phyloP scores from a whole-genome alignment of 2,797 vertebrate species.

The Enoplosus armatus region DNA sequence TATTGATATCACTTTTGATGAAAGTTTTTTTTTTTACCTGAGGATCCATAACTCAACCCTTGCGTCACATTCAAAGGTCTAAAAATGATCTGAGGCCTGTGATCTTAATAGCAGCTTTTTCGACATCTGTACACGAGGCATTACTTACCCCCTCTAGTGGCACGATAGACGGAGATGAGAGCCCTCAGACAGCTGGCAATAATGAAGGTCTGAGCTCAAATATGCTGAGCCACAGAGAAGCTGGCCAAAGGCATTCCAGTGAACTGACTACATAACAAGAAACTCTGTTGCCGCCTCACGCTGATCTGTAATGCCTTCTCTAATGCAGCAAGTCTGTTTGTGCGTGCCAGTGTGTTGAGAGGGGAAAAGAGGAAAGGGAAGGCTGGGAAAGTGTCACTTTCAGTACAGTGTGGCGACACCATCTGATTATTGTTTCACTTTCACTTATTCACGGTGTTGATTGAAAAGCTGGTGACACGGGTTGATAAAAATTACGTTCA shows the following conservation, averaged over 20 bases:
- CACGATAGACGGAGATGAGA: constrained; percentile 47
- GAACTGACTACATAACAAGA: constrained; percentile 78
- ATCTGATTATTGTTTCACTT: constrained; percentile 19
- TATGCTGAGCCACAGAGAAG: constrained; percentile 81
- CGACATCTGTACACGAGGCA: constrained; percentile 6
- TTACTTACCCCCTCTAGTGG: constrained; percentile 70
- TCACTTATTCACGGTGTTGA: background rate
- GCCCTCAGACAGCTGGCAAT: constrained; percentile 81
- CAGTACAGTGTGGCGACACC: background rate
- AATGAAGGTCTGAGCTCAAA: constrained; percentile 81
- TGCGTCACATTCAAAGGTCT: constrained; percentile 6
- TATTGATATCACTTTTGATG: background rate
- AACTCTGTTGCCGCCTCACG: constrained; percentile 64
- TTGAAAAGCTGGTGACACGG: background rate
- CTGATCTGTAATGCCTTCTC: constrained; percentile 53
- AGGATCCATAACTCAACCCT: background rate
- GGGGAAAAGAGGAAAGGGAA: constrained; percentile 63
- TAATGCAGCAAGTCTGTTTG: constrained; percentile 32
- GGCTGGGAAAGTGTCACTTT: constrained; percentile 23
- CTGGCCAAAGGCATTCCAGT: constrained; percentile 78
- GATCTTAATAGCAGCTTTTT: constrained; percentile 34
- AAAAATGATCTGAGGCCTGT: constrained; percentile 25
- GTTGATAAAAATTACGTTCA: background rate
- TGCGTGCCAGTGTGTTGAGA: constrained; percentile 17
- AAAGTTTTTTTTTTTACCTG: background rate